Conservation (phyloP, 2,888 invertebrate genomes). For the Sarcophaga rosellei region DNA sequence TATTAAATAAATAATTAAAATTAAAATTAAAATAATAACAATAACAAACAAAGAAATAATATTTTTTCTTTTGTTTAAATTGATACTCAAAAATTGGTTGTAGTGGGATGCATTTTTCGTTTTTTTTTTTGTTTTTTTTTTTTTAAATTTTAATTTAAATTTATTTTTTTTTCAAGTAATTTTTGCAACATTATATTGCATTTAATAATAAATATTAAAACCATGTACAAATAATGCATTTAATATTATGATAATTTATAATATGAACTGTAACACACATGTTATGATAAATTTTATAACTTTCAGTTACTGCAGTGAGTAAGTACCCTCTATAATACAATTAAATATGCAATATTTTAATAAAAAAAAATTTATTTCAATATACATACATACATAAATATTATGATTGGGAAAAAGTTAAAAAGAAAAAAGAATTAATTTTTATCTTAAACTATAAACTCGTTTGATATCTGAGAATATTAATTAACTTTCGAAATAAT, state of each 20-base stretch:
- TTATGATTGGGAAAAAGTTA: too few relatives aligned
- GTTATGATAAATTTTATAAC: background rate
- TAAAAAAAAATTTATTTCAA: too few relatives aligned
- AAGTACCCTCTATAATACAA: background rate
- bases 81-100: slow-evolving; percentile 78
- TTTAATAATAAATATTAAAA: too few relatives aligned
- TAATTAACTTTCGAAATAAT: too few relatives aligned
- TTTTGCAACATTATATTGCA: background rate
- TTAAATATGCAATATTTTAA: background rate
- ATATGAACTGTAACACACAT: too few relatives aligned
- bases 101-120: slow-evolving; percentile 72
- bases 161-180: background rate
- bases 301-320: background rate
- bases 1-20: background rate
- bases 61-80: slow-evolving; percentile 29
- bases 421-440: too few relatives aligned
- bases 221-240: background rate
- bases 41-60: background rate
- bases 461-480: too few relatives aligned
- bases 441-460: too few relatives aligned
- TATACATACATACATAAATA: too few relatives aligned
- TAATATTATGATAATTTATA: background rate
- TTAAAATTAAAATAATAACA: background rate
- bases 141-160: background rate
- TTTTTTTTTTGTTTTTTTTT: slow-evolving; percentile 1